Percentiles rank a stretch among this genome's conserved stretches.
These are phyloP conservation scores for Eurois occulta DNA, from an alignment of 2,888 invertebrate species.

Conservation along the genomic window DNA sequence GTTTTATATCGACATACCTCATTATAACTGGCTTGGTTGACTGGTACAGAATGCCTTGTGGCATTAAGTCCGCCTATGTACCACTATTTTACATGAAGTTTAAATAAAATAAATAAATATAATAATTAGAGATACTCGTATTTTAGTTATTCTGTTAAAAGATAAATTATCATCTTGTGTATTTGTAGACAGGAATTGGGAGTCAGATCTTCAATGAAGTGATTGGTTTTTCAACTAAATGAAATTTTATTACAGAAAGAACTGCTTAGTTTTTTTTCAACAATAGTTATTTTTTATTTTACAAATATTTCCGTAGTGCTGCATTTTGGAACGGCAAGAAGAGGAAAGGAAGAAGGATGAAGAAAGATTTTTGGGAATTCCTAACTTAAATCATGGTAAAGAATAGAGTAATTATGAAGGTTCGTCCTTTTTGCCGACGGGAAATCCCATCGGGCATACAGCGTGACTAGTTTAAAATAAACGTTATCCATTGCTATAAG, in stretches of 20 bases:
- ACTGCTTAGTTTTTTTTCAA: background rate
- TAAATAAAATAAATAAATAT: too few relatives aligned
- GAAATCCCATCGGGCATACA: background rate
- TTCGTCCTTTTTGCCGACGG: background rate
- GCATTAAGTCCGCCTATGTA: too few relatives aligned
- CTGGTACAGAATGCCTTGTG: too few relatives aligned
- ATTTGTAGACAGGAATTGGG: background rate
- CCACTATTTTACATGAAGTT: too few relatives aligned
- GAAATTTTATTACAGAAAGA: background rate
- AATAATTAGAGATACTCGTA: too few relatives aligned
- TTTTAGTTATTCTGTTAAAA: background rate
- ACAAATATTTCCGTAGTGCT: background rate
- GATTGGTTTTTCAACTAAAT: background rate
- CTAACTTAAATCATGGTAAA: background rate
- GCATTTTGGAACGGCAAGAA: background rate
- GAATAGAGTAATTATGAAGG: background rate
- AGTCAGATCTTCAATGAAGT: background rate
- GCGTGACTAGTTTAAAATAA: background rate
- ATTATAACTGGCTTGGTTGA: too few relatives aligned
- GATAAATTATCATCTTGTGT: background rate
- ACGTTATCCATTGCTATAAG: background rate
- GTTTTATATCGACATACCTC: constrained; percentile 4
- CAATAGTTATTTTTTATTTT: too few relatives aligned
- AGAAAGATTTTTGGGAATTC: background rate
- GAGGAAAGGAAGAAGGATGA: background rate